A percentile compares a stretch with the other conserved stretches of the same genome.
These are phyloP conservation scores for Okamejei kenojei DNA, from an alignment of 2,797 vertebrate species.

Conservation along the genomic window DNA sequence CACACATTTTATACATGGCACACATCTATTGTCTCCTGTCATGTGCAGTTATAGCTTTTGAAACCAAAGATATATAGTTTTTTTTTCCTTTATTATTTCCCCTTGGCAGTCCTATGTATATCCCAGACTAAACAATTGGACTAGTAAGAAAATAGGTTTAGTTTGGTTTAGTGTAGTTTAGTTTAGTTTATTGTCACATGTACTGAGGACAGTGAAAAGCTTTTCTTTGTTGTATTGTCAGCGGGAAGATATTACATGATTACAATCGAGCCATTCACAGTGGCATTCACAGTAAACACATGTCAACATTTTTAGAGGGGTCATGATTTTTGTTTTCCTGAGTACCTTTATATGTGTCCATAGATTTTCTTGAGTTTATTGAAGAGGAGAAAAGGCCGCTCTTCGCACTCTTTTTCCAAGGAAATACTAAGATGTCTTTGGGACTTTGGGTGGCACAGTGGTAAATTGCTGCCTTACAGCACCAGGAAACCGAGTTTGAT, in stretches of 20 bases:
- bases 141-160: background rate
- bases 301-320: background rate
- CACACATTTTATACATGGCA: background rate
- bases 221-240: no score
- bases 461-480: no score
- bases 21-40: background rate
- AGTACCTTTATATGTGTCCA: background rate
- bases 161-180: no score
- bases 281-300: no score
- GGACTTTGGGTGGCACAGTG: background rate
- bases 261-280: no score
- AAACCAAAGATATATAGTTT: background rate
- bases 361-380: background rate
- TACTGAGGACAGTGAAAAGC: no score
- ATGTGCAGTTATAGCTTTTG: background rate
- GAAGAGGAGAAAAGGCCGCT: background rate
- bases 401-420: background rate
- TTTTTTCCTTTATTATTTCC: background rate
- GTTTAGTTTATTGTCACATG: no score
- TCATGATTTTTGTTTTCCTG: background rate
- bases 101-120: background rate
- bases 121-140: background rate
- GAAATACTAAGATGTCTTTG: background rate
- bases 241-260: no score
- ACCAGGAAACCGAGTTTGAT: no score